phyloP scores from a whole-genome alignment of 2,888 invertebrate genomes.

The Serrognathus titanus region DNA sequence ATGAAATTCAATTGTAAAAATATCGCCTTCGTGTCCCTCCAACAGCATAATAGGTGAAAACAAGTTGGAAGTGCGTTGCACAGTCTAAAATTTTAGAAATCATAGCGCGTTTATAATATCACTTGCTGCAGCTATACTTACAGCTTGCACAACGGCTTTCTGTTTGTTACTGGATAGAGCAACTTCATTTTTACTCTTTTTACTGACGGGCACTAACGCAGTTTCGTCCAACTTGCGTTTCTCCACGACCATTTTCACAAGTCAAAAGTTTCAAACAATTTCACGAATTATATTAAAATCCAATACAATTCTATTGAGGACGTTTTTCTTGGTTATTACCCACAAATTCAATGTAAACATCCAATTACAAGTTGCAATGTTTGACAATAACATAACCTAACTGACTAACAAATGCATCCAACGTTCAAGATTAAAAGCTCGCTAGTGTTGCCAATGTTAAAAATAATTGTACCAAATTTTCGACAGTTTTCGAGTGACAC shows the following conservation, averaged over 20 bases:
- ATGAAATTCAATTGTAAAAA: constrained; percentile 90
- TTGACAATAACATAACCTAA: no score
- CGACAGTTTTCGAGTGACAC: no score
- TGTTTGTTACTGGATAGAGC: constrained; percentile 68
- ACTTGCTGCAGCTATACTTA: constrained; percentile 47
- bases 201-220: constrained; percentile 59
- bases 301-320: no score
- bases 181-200: constrained; percentile 69
- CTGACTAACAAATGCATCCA: no score
- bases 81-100: constrained; percentile 49
- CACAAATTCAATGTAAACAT: no score
- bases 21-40: constrained; percentile 96
- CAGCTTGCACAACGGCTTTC: constrained; percentile 71
- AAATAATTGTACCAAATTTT: no score
- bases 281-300: no score
- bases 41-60: constrained; percentile 93
- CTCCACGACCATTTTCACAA: constrained; percentile 45
- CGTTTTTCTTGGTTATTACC: no score
- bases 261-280: neutral
- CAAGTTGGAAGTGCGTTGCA: constrained; percentile 81
- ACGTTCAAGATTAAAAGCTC: no score
- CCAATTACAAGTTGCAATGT: no score
- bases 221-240: constrained; percentile 65
- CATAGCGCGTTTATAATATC: neutral
- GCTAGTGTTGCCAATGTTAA: no score